Evolutionary conservation across 2,888 invertebrate genomes (phyloP).

Genomic region (Hypercompe scribonia): DNA sequence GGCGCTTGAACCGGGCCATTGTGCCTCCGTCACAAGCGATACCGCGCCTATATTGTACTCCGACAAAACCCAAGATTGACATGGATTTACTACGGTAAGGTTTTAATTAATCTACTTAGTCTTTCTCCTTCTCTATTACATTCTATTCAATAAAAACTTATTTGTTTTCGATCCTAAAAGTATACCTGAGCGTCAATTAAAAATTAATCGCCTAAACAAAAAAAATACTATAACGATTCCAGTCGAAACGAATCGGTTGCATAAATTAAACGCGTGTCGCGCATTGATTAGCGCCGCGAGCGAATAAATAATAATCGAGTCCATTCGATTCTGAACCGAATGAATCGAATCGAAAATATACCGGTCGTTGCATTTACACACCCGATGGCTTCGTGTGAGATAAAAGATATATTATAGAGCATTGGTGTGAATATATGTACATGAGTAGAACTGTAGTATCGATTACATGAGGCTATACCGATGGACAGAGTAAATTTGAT

Average conservation of each 20-base stretch:
- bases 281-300: slow-evolving; percentile 78
- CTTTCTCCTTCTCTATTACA: background rate
- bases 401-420: slow-evolving; percentile 52
- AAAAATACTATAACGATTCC: slow-evolving; percentile 52
- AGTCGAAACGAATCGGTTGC: slow-evolving; percentile 64
- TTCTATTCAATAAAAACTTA: background rate
- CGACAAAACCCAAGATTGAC: slow-evolving; percentile 51
- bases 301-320: slow-evolving; percentile 76
- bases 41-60: slow-evolving; percentile 48
- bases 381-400: slow-evolving; percentile 59
- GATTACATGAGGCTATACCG: slow-evolving; percentile 41
- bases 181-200: slow-evolving; percentile 7
- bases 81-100: slow-evolving; percentile 45
- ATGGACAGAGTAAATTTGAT: slow-evolving; percentile 23
- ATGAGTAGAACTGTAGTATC: slow-evolving; percentile 39
- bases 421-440: slow-evolving; percentile 34
- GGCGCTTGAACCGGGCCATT: slow-evolving; percentile 63
- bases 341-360: slow-evolving; percentile 68
- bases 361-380: slow-evolving; percentile 61
- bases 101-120: slow-evolving; percentile 35
- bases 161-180: slow-evolving; percentile 6
- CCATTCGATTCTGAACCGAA: slow-evolving; percentile 65
- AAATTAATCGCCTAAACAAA: slow-evolving; percentile 37
- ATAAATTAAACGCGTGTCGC: slow-evolving; percentile 73
- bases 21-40: slow-evolving; percentile 62